phyloP scores from a whole-genome alignment of 2,797 vertebrate genomes.

The Bryconaethiops microstoma region DNA sequence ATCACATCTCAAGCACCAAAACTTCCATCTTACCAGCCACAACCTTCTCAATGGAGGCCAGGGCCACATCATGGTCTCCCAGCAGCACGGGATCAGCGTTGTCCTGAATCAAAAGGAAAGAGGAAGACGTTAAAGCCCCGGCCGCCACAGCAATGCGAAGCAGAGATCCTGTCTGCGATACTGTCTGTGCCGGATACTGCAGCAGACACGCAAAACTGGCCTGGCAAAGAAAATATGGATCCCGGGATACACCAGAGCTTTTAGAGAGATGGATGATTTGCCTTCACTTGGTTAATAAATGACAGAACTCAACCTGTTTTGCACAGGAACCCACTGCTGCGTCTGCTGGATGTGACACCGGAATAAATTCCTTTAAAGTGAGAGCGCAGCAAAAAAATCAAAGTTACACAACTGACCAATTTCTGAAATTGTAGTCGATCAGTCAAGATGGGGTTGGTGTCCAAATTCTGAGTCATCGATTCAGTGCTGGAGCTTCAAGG shows the following conservation, averaged over 20 bases:
- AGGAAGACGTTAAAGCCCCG: neutral
- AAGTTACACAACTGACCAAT: no score
- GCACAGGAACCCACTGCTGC: neutral
- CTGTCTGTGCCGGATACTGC: slow-evolving; percentile 33
- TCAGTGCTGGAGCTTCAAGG: no score
- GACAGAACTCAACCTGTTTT: neutral
- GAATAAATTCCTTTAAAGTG: neutral
- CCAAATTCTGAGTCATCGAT: no score
- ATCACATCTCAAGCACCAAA: no score
- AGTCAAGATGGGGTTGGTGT: no score
- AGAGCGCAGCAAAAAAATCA: neutral
- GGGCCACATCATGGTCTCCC: slow-evolving; percentile 85
- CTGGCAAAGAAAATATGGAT: neutral
- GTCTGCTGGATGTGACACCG: neutral
- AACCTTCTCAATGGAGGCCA: slow-evolving; percentile 88
- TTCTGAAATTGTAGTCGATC: no score
- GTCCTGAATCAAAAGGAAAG: slow-evolving; percentile 68
- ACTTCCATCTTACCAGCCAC: slow-evolving; percentile 84
- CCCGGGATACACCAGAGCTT: neutral
- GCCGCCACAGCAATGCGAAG: slow-evolving; percentile 12
- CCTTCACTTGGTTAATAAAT: neutral
- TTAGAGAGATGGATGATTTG: neutral
- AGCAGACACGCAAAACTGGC: neutral
- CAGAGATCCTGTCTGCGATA: neutral
- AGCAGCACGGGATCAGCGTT: slow-evolving; percentile 77